phyloP scores from a whole-genome alignment of 2,888 invertebrate species.

The Tetrapedia diversipes region DNA sequence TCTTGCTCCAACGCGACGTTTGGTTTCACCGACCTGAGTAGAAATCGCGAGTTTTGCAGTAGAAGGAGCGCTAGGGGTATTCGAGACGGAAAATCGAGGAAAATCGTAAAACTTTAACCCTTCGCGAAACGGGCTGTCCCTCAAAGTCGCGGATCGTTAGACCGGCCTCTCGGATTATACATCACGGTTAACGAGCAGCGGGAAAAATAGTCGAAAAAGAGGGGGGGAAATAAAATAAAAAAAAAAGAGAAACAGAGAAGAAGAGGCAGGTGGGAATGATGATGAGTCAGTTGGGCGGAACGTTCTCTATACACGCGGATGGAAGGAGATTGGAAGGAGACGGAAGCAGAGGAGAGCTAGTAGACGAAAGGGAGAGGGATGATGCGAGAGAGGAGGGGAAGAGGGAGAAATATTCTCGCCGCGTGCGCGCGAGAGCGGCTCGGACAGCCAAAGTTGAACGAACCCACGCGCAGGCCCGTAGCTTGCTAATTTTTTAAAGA shows the following conservation, averaged over 20 bases:
- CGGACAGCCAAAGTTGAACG: conserved; percentile 77
- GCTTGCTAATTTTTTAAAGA: conserved; percentile 76
- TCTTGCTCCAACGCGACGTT: too few species aligned
- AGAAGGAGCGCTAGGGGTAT: too few species aligned
- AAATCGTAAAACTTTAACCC: not conserved
- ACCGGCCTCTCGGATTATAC: not conserved
- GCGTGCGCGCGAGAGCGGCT: conserved; percentile 40
- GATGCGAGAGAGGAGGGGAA: conserved; percentile 5
- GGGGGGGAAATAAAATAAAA: too few species aligned
- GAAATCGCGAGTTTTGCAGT: too few species aligned
- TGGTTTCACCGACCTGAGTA: too few species aligned
- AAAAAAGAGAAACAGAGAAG: too few species aligned
- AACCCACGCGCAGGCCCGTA: conserved; percentile 78
- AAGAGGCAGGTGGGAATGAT: conserved; percentile 30
- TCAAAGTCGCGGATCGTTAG: not conserved
- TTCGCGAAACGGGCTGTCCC: not conserved
- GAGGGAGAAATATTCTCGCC: conserved; percentile 45
- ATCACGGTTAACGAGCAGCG: conserved; percentile 8
- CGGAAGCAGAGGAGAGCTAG: conserved; percentile 24
- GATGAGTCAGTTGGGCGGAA: conserved; percentile 54
- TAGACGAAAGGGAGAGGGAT: conserved; percentile 43
- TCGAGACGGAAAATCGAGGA: too few species aligned
- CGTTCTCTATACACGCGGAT: conserved; percentile 42
- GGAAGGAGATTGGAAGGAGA: conserved; percentile 48
- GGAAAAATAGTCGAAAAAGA: conserved; percentile 18